Conservation (phyloP, 2,113 vertebrate species). For the Chloropsis cyanopogon region DNA sequence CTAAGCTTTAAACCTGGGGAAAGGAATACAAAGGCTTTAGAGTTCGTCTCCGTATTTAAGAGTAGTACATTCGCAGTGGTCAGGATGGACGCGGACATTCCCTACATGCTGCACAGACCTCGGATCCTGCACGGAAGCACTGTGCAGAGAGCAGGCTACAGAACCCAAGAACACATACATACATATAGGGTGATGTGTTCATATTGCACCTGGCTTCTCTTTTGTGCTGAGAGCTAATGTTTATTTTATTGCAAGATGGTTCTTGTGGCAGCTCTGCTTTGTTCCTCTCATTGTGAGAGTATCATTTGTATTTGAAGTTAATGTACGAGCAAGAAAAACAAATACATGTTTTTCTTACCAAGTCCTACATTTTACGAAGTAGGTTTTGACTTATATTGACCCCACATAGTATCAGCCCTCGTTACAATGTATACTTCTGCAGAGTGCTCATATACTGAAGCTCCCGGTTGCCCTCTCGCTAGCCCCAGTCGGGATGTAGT, state of each 20-base stretch:
- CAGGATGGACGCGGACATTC: not conserved
- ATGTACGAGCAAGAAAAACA: not conserved
- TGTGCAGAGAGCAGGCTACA: not conserved
- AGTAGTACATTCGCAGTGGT: not conserved
- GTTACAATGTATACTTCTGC: not conserved
- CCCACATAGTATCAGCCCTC: not conserved
- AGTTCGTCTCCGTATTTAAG: not conserved
- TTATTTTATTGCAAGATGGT: not conserved
- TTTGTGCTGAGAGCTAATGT: not conserved
- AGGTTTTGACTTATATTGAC: not conserved
- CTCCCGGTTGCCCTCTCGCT: not conserved
- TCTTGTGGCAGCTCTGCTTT: not conserved
- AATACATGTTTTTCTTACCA: rapidly evolving
- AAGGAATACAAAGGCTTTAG: not conserved
- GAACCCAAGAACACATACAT: not conserved
- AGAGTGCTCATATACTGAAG: rapidly evolving
- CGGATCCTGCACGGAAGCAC: not conserved
- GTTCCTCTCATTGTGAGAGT: not conserved
- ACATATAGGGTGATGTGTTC: not conserved
- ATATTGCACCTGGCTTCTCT: not conserved
- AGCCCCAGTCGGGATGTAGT: not conserved
- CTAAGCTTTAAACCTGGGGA: not conserved
- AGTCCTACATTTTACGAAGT: not conserved
- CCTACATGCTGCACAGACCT: not conserved
- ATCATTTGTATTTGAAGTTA: not conserved